Base-by-base conservation (phyloP, 2,888 invertebrate genomes). In the Athetis lepigone region DNA sequence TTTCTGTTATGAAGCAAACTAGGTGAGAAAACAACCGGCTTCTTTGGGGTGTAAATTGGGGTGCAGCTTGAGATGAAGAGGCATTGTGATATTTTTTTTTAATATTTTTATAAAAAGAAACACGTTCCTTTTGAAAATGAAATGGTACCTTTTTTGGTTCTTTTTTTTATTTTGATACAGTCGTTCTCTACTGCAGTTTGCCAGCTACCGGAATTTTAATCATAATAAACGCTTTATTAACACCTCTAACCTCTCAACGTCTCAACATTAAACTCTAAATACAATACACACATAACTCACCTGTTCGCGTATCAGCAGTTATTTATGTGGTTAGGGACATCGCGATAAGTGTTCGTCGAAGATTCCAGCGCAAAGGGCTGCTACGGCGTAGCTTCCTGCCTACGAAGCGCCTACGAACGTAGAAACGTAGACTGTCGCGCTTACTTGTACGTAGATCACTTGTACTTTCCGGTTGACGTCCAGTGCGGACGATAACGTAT, bases 371-470 rank as follows among this genome's bases (percentile, higher is more conserved):
- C 63, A 43, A 77, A 75, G 71, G 70, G 72, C 61, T 39, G 62
- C 79, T 79, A 79, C 79, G 79, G 67, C 75, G 79, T 79, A 79
- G 79, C 79, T 79, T 76, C 76, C 79, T 70, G 79, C 45, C 71
- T 63, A 69, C 71, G 74, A 43, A 60, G 67, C 42, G 59, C 63
- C 68, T 67, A 72, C 77, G 71, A 69, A 47, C 64, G 70, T 70
- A 60, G 56, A 2, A 46, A 49, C 60, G 62, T 68, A 61, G 57
- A 13, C 56, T 43, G 63, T 61, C 62, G 59, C 49, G 60, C 42
- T 56, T 60, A 39, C 50, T 43, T 40, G 55, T 66, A 62, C 66
- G 57, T 75, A 75, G 51, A 73, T 64, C 65, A 65, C 60, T 59
- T 66, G 52, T 45, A 52, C 57, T 64, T 78, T 77, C 77, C 71